Conservation (phyloP, 2,888 invertebrate species). For the Drosophila demipolita region DNA sequence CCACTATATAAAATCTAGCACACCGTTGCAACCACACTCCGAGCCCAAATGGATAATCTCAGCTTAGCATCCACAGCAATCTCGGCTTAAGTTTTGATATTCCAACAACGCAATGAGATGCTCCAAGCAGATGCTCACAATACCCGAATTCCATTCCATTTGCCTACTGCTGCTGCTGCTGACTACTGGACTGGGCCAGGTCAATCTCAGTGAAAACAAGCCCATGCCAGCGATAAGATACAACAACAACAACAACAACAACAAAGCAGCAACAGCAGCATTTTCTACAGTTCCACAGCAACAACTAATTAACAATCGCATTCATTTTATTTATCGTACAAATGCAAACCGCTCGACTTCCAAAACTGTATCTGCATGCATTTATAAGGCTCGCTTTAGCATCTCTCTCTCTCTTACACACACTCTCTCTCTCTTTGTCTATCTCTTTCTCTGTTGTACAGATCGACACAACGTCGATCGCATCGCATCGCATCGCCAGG, state of each 20-base stretch:
- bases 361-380: conserved; percentile 80
- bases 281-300: conserved; percentile 53
- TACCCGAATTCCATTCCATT: conserved; percentile 62
- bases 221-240: conserved; percentile 71
- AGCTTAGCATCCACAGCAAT: conserved; percentile 39
- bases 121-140: conserved; percentile 33
- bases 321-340: conserved; percentile 79
- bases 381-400: conserved; percentile 57
- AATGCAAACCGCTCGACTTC: conserved; percentile 80
- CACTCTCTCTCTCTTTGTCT: neutral
- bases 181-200: conserved; percentile 49
- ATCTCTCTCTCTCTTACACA: too few relatives aligned
- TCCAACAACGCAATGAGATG: conserved; percentile 38
- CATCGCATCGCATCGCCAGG: conserved; percentile 24
- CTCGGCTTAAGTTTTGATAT: conserved; percentile 43
- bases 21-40: neutral
- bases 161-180: conserved; percentile 37
- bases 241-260: conserved; percentile 37
- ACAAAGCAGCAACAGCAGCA: conserved; percentile 32
- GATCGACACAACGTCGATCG: conserved; percentile 46
- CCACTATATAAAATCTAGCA: neutral
- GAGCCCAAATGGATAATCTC: conserved; percentile 29
- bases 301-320: conserved; percentile 82
- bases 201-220: conserved; percentile 61
- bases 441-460: conserved; percentile 3